A percentile compares a stretch with the other conserved stretches of the same genome.
phyloP scores from a whole-genome alignment of 2,797 vertebrate species.

The Pteropus rufus region DNA sequence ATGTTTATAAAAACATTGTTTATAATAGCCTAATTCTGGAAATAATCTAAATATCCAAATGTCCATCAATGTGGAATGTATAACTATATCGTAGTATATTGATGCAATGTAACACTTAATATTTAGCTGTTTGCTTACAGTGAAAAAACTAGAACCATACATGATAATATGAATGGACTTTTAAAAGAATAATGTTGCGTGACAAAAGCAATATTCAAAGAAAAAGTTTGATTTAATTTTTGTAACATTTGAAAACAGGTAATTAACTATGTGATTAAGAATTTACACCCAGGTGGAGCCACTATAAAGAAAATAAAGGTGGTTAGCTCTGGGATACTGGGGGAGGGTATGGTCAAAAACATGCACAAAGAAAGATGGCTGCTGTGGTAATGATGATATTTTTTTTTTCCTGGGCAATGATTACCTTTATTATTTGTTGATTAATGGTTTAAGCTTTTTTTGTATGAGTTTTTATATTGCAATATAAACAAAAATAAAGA shows the following conservation, averaged over 20 bases:
- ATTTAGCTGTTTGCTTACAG: not conserved
- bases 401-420: not conserved
- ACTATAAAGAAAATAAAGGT: not conserved
- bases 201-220: not conserved
- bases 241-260: not conserved
- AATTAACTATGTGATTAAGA: not conserved
- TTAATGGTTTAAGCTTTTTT: not conserved
- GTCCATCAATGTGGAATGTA: not conserved
- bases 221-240: not conserved
- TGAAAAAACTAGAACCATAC: not conserved
- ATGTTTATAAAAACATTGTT: not conserved
- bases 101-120: not conserved
- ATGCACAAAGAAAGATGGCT: not conserved
- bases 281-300: not conserved
- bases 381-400: not conserved
- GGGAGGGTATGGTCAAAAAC: not conserved
- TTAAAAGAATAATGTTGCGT: not conserved
- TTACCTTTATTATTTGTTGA: not conserved
- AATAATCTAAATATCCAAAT: slow-evolving; percentile 1
- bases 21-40: not conserved
- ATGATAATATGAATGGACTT: not conserved
- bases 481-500: not conserved
- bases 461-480: not conserved
- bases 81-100: not conserved
- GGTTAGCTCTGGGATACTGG: not conserved